Evolutionary conservation across 2,797 vertebrate genomes (phyloP).

Genomic region (Rhabdophis nuchalis): DNA sequence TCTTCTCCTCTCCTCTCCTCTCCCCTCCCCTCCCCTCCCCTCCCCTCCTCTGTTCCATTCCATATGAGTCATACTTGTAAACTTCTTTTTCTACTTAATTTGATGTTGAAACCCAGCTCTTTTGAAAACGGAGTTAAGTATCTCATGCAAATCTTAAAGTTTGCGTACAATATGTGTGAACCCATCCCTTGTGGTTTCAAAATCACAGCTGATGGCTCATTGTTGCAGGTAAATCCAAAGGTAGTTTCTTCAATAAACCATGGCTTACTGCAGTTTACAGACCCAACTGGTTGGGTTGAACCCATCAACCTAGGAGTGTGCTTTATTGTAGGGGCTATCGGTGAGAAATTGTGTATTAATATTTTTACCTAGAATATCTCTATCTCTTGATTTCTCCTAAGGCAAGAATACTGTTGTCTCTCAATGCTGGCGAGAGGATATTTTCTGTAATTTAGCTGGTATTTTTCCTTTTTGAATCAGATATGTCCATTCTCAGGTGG

Average conservation of each 20-base stretch:
- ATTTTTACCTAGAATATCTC: not conserved
- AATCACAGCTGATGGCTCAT: not conserved
- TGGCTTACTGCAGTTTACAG: not conserved
- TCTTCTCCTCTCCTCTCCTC: no score
- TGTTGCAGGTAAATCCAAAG: not conserved
- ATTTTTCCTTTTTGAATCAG: not conserved
- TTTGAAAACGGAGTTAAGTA: not conserved
- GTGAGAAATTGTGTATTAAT: not conserved
- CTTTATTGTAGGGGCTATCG: not conserved
- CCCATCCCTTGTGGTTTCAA: not conserved
- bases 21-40: accelerated
- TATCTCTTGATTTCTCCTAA: not conserved
- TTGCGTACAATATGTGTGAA: not conserved
- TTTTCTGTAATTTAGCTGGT: not conserved
- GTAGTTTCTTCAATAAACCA: not conserved
- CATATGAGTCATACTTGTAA: not conserved
- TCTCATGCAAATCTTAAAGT: not conserved
- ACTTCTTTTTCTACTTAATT: not conserved
- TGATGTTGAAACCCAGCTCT: not conserved
- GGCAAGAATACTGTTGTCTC: no score
- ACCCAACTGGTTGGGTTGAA: not conserved
- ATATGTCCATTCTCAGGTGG: not conserved
- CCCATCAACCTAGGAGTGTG: not conserved
- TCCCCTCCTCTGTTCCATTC: no score
- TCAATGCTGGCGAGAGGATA: not conserved